A percentile compares a stretch with the other conserved stretches of the same genome.
These are phyloP conservation scores for Calliopum simillimum DNA, from an alignment of 2,888 invertebrate species.

Conservation along the genomic window DNA sequence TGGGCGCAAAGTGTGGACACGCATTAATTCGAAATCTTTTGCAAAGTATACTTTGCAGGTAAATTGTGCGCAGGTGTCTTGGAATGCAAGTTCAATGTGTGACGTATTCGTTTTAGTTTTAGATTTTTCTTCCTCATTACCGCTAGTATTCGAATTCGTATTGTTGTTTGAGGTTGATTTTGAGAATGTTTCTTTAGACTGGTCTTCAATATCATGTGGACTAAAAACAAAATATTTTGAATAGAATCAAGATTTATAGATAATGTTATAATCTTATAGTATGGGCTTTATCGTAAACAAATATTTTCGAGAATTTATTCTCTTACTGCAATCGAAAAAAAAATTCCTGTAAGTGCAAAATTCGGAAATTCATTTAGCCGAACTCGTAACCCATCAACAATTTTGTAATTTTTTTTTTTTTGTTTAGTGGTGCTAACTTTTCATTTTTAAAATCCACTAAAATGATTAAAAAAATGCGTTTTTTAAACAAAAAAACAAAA, in stretches of 20 bases:
- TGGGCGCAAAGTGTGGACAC: conserved; percentile 67
- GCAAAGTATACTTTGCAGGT: conserved; percentile 93
- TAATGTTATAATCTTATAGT: background rate
- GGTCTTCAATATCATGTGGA: conserved; percentile 56
- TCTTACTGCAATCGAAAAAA: too few relatives aligned
- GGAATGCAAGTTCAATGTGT: conserved; percentile 72
- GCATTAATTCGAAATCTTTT: conserved; percentile 86
- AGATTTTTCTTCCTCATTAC: conserved; percentile 50
- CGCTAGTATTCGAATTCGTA: conserved; percentile 16
- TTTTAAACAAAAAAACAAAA: too few relatives aligned
- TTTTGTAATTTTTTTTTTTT: too few relatives aligned
- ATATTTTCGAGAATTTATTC: too few relatives aligned
- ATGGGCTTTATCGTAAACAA: background rate
- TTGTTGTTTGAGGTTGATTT: conserved; percentile 1
- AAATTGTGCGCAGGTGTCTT: conserved; percentile 81
- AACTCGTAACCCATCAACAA: too few relatives aligned
- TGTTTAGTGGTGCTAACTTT: too few relatives aligned
- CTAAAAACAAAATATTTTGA: conserved; percentile 28
- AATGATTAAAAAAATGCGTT: too few relatives aligned
- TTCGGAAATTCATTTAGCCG: background rate
- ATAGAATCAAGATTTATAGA: background rate
- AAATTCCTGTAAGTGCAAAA: too few relatives aligned
- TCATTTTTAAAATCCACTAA: too few relatives aligned
- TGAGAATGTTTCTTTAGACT: conserved; percentile 27
- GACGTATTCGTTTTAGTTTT: conserved; percentile 55